Conservation (phyloP, 2,797 vertebrate genomes). For the Balearica regulorum region DNA sequence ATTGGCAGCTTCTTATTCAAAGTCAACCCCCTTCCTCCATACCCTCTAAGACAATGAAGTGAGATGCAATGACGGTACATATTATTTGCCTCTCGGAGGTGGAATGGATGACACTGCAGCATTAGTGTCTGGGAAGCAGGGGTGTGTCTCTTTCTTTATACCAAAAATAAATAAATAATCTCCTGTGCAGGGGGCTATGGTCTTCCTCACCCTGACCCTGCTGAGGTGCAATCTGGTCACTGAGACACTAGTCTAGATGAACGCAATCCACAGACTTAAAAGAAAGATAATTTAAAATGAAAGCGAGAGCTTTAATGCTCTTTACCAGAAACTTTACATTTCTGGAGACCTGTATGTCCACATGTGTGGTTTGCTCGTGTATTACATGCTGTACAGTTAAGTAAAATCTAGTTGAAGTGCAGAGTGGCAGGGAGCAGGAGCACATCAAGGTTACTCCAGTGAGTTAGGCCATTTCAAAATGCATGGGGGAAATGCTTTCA, state of each 20-base stretch:
- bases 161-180: neutral
- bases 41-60: neutral
- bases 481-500: neutral
- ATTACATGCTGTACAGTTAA: neutral
- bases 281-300: neutral
- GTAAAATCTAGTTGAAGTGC: neutral
- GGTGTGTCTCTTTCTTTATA: no score
- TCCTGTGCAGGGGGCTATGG: neutral
- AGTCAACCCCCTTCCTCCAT: neutral
- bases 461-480: neutral
- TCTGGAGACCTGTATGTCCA: neutral
- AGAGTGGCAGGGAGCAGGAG: neutral
- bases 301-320: neutral
- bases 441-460: neutral
- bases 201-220: neutral
- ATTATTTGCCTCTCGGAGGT: neutral
- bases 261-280: neutral
- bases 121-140: neutral
- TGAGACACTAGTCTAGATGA: neutral
- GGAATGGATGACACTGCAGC: neutral
- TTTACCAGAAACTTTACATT: neutral
- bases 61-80: fast-evolving
- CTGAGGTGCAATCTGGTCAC: neutral
- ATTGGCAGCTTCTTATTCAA: neutral
- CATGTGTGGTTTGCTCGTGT: neutral